Evolutionary conservation across 2,888 invertebrate species (phyloP).

Genomic region (Heterodera filipjevi): DNA sequence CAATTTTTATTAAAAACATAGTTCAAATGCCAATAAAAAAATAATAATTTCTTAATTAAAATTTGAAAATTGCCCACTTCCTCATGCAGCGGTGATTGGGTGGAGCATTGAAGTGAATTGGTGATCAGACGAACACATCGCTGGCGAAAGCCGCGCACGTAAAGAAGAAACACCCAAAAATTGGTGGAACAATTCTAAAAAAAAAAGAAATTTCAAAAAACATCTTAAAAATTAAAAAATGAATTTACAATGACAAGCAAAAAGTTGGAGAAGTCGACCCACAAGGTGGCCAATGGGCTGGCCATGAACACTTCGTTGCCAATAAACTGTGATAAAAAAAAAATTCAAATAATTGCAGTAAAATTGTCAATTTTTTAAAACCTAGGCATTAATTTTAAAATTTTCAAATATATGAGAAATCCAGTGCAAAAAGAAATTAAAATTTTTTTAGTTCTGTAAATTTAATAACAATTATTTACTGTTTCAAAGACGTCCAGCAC

Average conservation of each 20-base stretch:
- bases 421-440: too few species aligned
- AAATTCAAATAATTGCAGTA: neutral
- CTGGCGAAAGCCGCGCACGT: constrained; percentile 60
- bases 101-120: constrained; percentile 11
- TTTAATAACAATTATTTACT: constrained; percentile 37
- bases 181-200: constrained; percentile 58
- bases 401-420: constrained; percentile 2
- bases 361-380: too few species aligned
- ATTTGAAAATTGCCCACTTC: neutral
- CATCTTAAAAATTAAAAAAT: neutral
- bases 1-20: constrained; percentile 12
- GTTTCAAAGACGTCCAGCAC: constrained; percentile 63
- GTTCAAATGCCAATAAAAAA: neutral
- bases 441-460: too few species aligned
- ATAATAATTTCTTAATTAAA: too few species aligned
- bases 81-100: constrained; percentile 5
- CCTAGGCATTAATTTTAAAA: too few species aligned
- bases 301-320: constrained; percentile 58
- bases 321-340: constrained; percentile 51
- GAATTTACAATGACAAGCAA: constrained; percentile 51
- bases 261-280: constrained; percentile 62
- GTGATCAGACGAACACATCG: constrained; percentile 31
- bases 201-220: neutral
- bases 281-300: constrained; percentile 58
- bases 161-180: constrained; percentile 64